A percentile compares a stretch with the other conserved stretches of the same genome.
These are phyloP conservation scores for Clepsis dumicolana DNA, from an alignment of 2,888 invertebrate genomes.

Conservation along the genomic window DNA sequence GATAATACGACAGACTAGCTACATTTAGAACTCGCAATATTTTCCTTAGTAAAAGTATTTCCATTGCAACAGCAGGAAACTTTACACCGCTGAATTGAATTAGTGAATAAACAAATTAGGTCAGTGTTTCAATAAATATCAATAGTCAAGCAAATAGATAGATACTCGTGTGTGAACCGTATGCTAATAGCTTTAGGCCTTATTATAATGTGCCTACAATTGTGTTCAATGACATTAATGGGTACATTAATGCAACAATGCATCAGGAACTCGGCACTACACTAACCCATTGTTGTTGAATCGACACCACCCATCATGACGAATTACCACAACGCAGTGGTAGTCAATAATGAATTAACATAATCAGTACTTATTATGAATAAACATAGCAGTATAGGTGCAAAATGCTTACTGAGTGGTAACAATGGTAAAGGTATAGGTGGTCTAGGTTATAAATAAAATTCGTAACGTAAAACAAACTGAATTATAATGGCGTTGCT, in stretches of 20 bases:
- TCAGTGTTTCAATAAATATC: slow-evolving; percentile 30
- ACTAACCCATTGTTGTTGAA: slow-evolving; percentile 30
- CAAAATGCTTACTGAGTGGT: background rate
- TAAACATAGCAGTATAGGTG: slow-evolving; percentile 1
- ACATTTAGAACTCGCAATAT: background rate
- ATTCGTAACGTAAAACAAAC: too few species aligned
- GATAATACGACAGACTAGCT: slow-evolving; percentile 5
- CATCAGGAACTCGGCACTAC: slow-evolving; percentile 38
- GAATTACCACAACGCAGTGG: slow-evolving; percentile 27
- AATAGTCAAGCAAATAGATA: slow-evolving; percentile 19
- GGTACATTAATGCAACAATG: slow-evolving; percentile 38
- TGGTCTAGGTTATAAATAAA: background rate
- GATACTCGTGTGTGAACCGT: slow-evolving; percentile 20
- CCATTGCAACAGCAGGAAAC: background rate
- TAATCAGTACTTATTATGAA: slow-evolving; percentile 11
- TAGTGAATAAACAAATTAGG: slow-evolving; percentile 20
- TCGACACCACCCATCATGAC: slow-evolving; percentile 37
- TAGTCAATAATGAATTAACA: slow-evolving; percentile 25
- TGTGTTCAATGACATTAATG: slow-evolving; percentile 36
- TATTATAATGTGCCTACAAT: slow-evolving; percentile 34
- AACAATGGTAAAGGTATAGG: background rate
- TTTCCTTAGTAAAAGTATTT: background rate
- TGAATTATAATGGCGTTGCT: background rate
- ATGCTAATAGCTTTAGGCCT: slow-evolving; percentile 31
- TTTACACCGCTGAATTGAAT: background rate